These are phyloP conservation scores for Urocyon cinereoargenteus DNA, from an alignment of 2,797 vertebrate genomes.

Conservation along the genomic window DNA sequence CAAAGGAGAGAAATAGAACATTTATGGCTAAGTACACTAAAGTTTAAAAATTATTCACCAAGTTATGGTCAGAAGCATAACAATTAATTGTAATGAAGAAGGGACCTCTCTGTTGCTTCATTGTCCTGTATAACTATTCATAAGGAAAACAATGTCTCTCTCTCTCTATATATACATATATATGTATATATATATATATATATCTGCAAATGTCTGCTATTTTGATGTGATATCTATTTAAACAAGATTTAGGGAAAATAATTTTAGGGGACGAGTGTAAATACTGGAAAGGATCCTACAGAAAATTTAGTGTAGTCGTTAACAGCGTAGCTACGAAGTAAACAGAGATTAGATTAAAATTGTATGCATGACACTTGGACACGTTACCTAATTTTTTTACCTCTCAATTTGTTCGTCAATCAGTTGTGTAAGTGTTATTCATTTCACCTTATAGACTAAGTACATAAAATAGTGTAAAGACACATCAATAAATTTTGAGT, in stretches of 20 bases:
- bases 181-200: not conserved
- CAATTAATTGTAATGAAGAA: conserved; percentile 40
- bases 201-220: not conserved
- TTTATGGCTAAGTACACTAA: conserved; percentile 52
- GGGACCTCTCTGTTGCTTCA: not conserved
- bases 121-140: not conserved
- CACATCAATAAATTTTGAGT: not conserved
- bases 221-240: conserved; percentile 14
- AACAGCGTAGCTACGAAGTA: not conserved
- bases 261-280: not conserved
- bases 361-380: not conserved
- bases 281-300: not conserved
- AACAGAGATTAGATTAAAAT: conserved; percentile 22
- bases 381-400: conserved; percentile 28
- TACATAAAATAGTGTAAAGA: not conserved
- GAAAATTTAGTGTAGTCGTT: not conserved
- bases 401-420: not conserved
- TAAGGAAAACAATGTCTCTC: not conserved
- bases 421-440: not conserved
- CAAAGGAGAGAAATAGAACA: conserved; percentile 60
- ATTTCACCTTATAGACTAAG: not conserved
- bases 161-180: too few species aligned
- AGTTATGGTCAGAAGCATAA: not conserved
- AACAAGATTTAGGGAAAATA: not conserved
- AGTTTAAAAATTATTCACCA: not conserved